Evolutionary conservation across 2,113 vertebrate genomes (phyloP).

Genomic region (Anthoscopus minutus): DNA sequence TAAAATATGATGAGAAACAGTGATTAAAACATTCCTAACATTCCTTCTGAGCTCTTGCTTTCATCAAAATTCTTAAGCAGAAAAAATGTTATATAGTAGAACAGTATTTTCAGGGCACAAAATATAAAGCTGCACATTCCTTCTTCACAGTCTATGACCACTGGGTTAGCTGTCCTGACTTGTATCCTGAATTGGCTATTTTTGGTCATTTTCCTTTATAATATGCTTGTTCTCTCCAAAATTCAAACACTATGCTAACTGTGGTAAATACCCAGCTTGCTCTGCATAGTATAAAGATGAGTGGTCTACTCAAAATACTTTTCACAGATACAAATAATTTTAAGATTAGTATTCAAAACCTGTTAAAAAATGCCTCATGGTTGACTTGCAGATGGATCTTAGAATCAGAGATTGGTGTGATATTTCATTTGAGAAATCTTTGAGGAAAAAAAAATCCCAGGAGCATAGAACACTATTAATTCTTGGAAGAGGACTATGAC

Average conservation of each 20-base stretch:
- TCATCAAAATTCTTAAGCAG: neutral
- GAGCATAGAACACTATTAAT: neutral
- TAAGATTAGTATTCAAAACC: neutral
- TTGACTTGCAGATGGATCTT: neutral
- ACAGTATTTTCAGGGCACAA: neutral
- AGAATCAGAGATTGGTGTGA: neutral
- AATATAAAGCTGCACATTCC: neutral
- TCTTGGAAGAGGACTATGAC: neutral
- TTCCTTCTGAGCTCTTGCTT: neutral
- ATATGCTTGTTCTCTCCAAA: neutral
- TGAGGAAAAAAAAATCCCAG: neutral
- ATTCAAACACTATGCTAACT: neutral
- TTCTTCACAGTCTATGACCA: neutral
- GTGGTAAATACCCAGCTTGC: neutral
- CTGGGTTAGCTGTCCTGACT: neutral
- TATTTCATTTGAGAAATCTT: neutral
- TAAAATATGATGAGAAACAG: neutral
- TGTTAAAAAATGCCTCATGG: neutral
- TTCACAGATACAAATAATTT: neutral
- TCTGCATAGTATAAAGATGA: neutral
- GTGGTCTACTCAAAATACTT: neutral
- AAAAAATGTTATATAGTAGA: rapidly evolving
- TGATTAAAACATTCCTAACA: neutral
- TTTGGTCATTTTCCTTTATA: neutral
- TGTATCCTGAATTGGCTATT: neutral